phyloP scores from a whole-genome alignment of 1,140 invertebrate genomes.

The Dreissena polymorpha region DNA sequence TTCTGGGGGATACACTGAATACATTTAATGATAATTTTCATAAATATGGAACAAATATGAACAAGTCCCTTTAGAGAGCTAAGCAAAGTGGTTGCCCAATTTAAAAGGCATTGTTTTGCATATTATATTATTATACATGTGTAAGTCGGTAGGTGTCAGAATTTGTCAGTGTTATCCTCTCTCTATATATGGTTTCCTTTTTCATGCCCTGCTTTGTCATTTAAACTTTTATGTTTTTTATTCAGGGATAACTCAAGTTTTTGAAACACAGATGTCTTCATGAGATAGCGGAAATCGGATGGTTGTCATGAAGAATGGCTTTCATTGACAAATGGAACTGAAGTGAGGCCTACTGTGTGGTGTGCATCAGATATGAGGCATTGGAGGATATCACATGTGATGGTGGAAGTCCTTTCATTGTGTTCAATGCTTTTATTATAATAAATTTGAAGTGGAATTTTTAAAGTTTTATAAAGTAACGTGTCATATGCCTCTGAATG shows the following conservation, averaged over 20 bases:
- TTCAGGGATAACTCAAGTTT: conserved; percentile 80
- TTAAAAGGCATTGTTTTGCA: background rate
- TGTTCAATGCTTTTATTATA: too few relatives aligned
- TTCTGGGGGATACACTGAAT: too few relatives aligned
- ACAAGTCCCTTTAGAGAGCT: background rate
- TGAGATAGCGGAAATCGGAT: conserved; percentile 70
- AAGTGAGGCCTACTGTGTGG: background rate
- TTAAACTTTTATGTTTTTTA: conserved; percentile 55
- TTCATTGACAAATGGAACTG: background rate
- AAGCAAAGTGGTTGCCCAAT: background rate
- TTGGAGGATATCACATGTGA: background rate
- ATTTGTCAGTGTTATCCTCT: too few relatives aligned
- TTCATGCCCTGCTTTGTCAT: background rate
- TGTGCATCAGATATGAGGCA: background rate
- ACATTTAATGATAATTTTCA: too few relatives aligned
- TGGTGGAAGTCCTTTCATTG: too few relatives aligned
- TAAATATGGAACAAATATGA: too few relatives aligned
- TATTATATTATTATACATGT: background rate
- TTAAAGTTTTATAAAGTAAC: too few relatives aligned
- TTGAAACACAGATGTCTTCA: conserved; percentile 80
- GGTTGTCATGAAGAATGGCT: background rate
- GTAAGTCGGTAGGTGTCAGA: background rate
- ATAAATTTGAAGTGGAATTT: too few relatives aligned
- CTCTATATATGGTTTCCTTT: background rate
- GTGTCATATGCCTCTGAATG: too few relatives aligned